Base-by-base conservation (phyloP, 2,113 vertebrate species). In the Bagarius yarrelli region DNA sequence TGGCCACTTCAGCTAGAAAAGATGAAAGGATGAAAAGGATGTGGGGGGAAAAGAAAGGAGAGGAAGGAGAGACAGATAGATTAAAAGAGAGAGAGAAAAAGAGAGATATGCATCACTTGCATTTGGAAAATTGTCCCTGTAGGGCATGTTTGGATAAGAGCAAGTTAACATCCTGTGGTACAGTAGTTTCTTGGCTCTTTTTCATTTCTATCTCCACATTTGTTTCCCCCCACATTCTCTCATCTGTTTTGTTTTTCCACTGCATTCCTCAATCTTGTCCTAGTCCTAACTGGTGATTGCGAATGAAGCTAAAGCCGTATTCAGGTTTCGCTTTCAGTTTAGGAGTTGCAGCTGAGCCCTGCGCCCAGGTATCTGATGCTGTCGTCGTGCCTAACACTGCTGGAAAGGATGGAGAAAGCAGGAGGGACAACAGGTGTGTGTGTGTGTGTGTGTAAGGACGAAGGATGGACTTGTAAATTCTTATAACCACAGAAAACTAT, bases 81-180 rank as follows among this genome's bases (percentile, higher is more conserved):
- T 76, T 4, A 53, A n/a, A 63, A 30, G 71, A 50, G 74, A 21
- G 57, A 50, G 59, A 52, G 40, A 67, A 32, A 34, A 71, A 75
- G 66, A 19, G 57, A 69, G 78, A 74, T 60, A 70, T 36, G 70
- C 73, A 84, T 84, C 76, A 77, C 81, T 82, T 81, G 81, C 77
- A 81, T 82, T 72, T 78, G 72, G 87, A 88, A 86, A 87, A 87
- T 80, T 78, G 44, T 80, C 80, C 82, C 90, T 80, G 72, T 32
- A 77, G 91, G 77, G 4, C 81, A 53, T 90, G 90, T 93, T 93
- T 87, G 66, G 85, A 91, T 92, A 92, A 91, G 91, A 84, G 87
- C 75, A 86, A 89, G 83, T 80, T 87, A 92, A 82, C 86, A 89
- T 90, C 86, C 85, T 80, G 47, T 73, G 56, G 70, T 47, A 72